Evolutionary conservation across 2,797 vertebrate genomes (phyloP), one percentile per base, ranked within the genome.

Genomic region (Podarcis lilfordi): DNA sequence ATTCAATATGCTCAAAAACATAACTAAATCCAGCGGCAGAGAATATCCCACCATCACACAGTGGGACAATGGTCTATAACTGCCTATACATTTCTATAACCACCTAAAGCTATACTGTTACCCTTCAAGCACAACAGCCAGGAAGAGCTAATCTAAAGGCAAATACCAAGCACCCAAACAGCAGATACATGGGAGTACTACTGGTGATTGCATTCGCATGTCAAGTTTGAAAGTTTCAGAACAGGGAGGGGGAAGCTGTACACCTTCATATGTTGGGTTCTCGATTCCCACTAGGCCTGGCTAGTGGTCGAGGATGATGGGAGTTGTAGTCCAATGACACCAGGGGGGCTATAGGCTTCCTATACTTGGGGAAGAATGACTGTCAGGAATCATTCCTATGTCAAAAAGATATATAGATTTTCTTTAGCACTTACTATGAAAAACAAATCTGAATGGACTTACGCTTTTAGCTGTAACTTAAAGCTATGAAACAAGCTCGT

Each of bases 111-210:
- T 75, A 80, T 50, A 77, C 19, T 76, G 59, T 76, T 82, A 32
- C 23, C 21, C 43, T 81, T 55, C n/a, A 74, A 21, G 43, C 1
- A 84, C 66, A 78, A 59, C 21, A 32, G 9, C 43, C 80, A 85
- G 40, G 3, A 72, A 86, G 17, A 76, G 78, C 45, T 29, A 81
- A 86, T 72, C 45, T 55, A 86, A 90, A 89, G 40, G 55, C 71
- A 74, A 72, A 43, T n/a, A 50, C 40, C 76, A 21, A 45, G 81
- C 75, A 80, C 19, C 1, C 3, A 2, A 69, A 55, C 19, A 2
- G 59, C 19, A 55, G 5, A 21, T 69, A 9, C 55, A 19, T 0
- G 27, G 0, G 0, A 68, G 17, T 87, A 45, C 29, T 45, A 59
- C 45, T 80, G n/a, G 3, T 40, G 6, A 72, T 21, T 71, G 66